These are phyloP conservation scores for Aegithalos caudatus DNA, from an alignment of 2,113 vertebrate genomes.

Conservation along the genomic window DNA sequence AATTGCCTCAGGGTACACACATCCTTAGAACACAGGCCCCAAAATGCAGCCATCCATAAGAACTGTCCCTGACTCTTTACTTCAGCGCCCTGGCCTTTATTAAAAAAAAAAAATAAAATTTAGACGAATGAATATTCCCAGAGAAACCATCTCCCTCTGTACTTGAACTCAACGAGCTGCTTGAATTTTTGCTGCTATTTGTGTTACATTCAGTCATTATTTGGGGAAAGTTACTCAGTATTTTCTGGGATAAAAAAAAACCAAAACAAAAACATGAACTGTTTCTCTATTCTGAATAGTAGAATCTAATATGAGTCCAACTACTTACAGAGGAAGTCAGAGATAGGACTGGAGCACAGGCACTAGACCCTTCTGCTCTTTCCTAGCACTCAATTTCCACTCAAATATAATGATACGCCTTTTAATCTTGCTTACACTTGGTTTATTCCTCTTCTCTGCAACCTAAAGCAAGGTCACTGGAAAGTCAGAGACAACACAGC, in stretches of 20 bases:
- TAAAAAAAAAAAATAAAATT: not conserved
- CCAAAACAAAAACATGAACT: not conserved
- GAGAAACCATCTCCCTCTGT: not conserved
- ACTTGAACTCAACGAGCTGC: not conserved
- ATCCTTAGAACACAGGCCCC: not conserved
- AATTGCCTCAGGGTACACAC: not conserved
- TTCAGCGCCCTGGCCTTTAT: not conserved
- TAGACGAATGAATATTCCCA: not conserved
- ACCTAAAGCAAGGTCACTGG: slow-evolving; percentile 26
- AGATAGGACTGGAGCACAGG: not conserved
- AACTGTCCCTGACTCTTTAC: not conserved
- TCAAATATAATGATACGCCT: not conserved
- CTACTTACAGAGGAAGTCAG: not conserved
- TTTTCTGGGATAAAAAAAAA: not conserved
- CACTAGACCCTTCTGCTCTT: not conserved
- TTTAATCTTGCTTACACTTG: not conserved
- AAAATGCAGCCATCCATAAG: not conserved
- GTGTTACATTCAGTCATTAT: not conserved
- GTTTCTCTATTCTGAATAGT: not conserved
- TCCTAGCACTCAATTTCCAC: not conserved
- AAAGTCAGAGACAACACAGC: slow-evolving; percentile 31
- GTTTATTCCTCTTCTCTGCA: slow-evolving; percentile 26
- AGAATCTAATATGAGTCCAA: not conserved
- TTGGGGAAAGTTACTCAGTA: not conserved
- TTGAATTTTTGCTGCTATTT: not conserved